Conservation (phyloP, 2,888 invertebrate genomes). For the Pantelozetes paolii region DNA sequence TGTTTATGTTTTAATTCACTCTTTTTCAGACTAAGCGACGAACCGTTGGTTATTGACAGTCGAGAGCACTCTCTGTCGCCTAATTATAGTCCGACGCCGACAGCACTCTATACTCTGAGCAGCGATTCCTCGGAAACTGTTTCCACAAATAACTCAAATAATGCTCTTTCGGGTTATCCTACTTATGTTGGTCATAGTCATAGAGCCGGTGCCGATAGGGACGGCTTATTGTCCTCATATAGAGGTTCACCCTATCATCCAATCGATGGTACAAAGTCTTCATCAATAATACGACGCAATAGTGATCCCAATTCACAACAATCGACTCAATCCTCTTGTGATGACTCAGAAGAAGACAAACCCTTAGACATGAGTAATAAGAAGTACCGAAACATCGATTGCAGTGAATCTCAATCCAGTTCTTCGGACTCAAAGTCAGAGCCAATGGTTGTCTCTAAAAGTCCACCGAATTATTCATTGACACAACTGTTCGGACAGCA, state of each 20-base stretch:
- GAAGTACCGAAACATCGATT: conserved; percentile 43
- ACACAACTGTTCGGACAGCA: conserved; percentile 39
- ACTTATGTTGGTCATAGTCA: conserved; percentile 28
- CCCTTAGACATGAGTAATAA: conserved; percentile 49
- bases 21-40: conserved; percentile 8
- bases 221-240: conserved; percentile 27
- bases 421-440: conserved; percentile 46
- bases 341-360: conserved; percentile 42
- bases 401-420: conserved; percentile 52
- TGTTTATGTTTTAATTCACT: background rate
- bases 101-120: background rate
- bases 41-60: background rate
- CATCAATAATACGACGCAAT: conserved; percentile 30
- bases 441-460: background rate
- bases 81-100: background rate
- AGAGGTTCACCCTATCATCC: conserved; percentile 41
- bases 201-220: conserved; percentile 8
- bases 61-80: conserved; percentile 8
- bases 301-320: conserved; percentile 39
- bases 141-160: background rate
- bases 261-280: background rate
- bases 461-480: conserved; percentile 15
- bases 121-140: background rate
- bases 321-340: background rate
- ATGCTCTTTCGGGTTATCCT: conserved; percentile 3